Percentiles rank a stretch among this genome's conserved stretches.
phyloP scores from a whole-genome alignment of 2,888 invertebrate genomes.

The Trilocha varians region DNA sequence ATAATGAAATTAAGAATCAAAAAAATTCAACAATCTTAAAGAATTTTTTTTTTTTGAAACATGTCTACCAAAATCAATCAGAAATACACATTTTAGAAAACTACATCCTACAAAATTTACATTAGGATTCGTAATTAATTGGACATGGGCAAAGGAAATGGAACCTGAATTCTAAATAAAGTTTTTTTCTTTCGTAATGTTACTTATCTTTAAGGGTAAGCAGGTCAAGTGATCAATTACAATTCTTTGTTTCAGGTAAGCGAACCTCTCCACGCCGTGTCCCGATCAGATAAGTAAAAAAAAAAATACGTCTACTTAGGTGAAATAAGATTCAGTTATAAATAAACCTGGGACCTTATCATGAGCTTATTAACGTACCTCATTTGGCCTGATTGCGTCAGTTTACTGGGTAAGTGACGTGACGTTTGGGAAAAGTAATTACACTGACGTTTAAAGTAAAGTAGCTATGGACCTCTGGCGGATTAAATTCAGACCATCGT shows the following conservation, averaged over 20 bases:
- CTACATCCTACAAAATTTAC: background rate
- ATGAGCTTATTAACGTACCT: too few species aligned
- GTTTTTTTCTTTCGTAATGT: background rate
- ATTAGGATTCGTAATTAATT: background rate
- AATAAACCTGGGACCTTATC: constrained; percentile 15
- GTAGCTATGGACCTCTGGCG: constrained; percentile 17
- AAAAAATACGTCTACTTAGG: constrained; percentile 20
- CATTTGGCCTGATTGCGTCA: too few species aligned
- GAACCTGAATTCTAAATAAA: background rate
- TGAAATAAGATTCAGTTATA: constrained; percentile 21
- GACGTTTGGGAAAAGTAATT: too few species aligned
- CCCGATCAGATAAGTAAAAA: constrained; percentile 30
- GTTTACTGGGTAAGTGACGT: too few species aligned
- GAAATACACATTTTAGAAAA: background rate
- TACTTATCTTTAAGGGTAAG: constrained; percentile 13
- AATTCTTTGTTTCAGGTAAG: constrained; percentile 53
- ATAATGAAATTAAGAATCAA: too few species aligned
- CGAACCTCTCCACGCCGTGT: constrained; percentile 19
- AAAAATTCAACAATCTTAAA: too few species aligned
- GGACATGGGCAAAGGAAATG: background rate
- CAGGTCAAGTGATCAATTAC: constrained; percentile 25
- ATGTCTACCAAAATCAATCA: too few species aligned
- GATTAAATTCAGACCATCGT: too few species aligned
- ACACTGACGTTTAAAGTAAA: constrained; percentile 15
- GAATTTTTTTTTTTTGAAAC: too few species aligned